Evolutionary conservation across 2,888 invertebrate species (phyloP).

Genomic region (Trichacis sp.): DNA sequence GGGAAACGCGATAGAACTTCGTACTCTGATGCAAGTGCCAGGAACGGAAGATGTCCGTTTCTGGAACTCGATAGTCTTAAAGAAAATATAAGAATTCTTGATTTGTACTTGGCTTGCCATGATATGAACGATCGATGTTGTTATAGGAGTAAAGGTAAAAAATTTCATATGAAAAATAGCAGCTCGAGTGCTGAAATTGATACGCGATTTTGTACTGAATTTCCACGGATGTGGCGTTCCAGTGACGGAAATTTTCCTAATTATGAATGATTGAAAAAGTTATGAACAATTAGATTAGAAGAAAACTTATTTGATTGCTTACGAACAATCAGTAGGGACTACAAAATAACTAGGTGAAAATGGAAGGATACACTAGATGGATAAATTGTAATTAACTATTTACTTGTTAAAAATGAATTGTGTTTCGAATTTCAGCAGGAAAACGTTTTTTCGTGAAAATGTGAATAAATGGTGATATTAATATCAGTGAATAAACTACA

Average conservation of each 20-base stretch:
- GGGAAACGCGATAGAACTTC: slow-evolving; percentile 20
- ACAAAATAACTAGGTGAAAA: too few relatives aligned
- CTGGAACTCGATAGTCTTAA: slow-evolving; percentile 57
- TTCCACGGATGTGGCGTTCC: slow-evolving; percentile 48
- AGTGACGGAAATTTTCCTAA: slow-evolving; percentile 46
- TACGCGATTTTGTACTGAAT: slow-evolving; percentile 4
- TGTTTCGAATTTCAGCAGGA: too few relatives aligned
- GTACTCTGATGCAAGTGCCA: slow-evolving; percentile 11
- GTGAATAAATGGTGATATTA: too few relatives aligned
- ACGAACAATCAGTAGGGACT: too few relatives aligned
- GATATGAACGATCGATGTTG: slow-evolving; percentile 37
- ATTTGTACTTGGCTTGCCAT: slow-evolving; percentile 53
- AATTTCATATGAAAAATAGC: slow-evolving; percentile 20
- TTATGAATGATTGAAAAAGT: slow-evolving; percentile 28
- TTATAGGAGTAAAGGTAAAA: slow-evolving; percentile 47
- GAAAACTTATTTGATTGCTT: too few relatives aligned
- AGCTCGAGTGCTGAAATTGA: slow-evolving; percentile 13
- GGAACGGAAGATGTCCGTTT: slow-evolving; percentile 39
- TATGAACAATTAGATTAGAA: too few relatives aligned
- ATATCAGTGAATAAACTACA: too few relatives aligned
- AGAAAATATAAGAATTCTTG: slow-evolving; percentile 57
- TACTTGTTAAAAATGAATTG: too few relatives aligned
- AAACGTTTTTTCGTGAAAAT: too few relatives aligned
- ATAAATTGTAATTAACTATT: too few relatives aligned
- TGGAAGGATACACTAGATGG: too few relatives aligned